Evolutionary conservation across 1,140 invertebrate species (phyloP).

Genomic region (Hestina assimilis): DNA sequence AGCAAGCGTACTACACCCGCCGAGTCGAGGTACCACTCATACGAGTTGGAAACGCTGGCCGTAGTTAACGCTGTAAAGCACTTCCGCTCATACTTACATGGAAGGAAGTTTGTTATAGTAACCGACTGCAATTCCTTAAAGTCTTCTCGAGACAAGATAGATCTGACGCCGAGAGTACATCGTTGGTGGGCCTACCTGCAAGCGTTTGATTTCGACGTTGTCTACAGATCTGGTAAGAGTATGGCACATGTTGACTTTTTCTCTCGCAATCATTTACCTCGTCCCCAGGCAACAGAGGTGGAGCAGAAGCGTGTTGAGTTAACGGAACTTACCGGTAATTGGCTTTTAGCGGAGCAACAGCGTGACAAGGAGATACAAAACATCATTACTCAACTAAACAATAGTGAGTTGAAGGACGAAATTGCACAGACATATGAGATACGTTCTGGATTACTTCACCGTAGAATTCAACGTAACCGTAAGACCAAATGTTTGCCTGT

Average conservation of each 20-base stretch:
- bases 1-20: conserved; percentile 6
- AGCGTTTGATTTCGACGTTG: neutral
- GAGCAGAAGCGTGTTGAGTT: conserved; percentile 16
- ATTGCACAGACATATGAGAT: conserved; percentile 28
- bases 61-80: conserved; percentile 3
- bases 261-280: conserved; percentile 18
- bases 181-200: neutral
- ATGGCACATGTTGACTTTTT: conserved; percentile 34
- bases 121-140: conserved; percentile 1
- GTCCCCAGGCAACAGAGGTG: conserved; percentile 18
- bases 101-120: neutral
- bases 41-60: conserved; percentile 8
- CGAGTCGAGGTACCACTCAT: conserved; percentile 5
- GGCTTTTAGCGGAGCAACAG: conserved; percentile 29
- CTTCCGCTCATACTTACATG: neutral
- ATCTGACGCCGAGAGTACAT: neutral
- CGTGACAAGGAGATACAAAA: conserved; percentile 7
- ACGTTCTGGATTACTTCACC: conserved; percentile 21
- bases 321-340: neutral
- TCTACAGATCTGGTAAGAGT: neutral
- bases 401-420: neutral
- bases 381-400: neutral
- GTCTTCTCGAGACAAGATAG: neutral
- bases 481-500: neutral
- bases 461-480: conserved; percentile 24